phyloP scores from a whole-genome alignment of 2,113 vertebrate genomes.

The Ammodytes marinus region DNA sequence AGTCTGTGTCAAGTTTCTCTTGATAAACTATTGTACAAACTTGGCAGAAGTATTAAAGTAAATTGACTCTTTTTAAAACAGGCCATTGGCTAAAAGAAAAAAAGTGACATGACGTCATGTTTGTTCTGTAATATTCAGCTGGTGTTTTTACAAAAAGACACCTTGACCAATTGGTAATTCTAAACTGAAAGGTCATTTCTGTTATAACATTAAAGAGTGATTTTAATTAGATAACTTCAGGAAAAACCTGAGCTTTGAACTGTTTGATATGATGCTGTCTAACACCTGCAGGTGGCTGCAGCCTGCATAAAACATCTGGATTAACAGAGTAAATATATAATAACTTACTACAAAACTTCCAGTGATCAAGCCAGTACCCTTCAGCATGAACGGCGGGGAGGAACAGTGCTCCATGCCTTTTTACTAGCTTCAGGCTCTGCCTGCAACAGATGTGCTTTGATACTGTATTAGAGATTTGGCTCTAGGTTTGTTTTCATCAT shows the following conservation, averaged over 20 bases:
- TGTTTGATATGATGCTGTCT: slow-evolving; percentile 14
- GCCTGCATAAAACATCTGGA: slow-evolving; percentile 37
- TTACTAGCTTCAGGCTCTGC: slow-evolving; percentile 25
- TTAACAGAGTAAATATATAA: slow-evolving; percentile 41
- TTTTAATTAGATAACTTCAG: slow-evolving; percentile 3
- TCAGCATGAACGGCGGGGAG: slow-evolving; percentile 11
- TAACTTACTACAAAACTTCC: slow-evolving; percentile 3
- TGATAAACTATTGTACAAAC: neutral
- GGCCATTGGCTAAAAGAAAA: neutral
- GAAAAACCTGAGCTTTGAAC: slow-evolving; percentile 17
- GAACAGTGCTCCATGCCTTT: slow-evolving; percentile 37
- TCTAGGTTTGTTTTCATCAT: slow-evolving; percentile 40
- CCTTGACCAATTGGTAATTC: neutral
- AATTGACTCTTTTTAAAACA: no score
- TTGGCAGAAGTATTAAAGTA: neutral
- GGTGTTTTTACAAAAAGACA: neutral
- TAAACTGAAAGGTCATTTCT: neutral
- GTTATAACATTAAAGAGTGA: neutral
- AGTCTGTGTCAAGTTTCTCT: neutral
- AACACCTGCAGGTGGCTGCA: slow-evolving; percentile 43
- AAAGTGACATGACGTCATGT: neutral
- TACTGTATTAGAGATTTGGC: slow-evolving; percentile 25
- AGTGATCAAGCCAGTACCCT: slow-evolving; percentile 31
- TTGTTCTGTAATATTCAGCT: slow-evolving; percentile 5
- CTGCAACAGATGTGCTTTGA: slow-evolving; percentile 56